A percentile compares a stretch with the other conserved stretches of the same genome.
Evolutionary conservation across 64 coral and sea anemone species (phyloP).

Genomic region (Montipora capricornis): DNA sequence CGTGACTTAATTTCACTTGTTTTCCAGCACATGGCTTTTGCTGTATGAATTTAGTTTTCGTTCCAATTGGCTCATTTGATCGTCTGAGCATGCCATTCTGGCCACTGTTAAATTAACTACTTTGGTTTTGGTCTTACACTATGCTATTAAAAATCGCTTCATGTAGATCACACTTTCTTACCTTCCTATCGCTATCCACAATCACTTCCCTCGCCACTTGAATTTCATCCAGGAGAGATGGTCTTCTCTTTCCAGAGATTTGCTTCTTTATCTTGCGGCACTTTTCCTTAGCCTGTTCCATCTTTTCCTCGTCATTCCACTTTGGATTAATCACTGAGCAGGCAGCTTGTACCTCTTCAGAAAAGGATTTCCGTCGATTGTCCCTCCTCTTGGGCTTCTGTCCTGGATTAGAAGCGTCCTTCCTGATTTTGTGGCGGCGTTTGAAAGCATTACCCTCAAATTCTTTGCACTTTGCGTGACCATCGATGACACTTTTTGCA

Average conservation of each 20-base stretch:
- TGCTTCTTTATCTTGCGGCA: constrained; percentile 2
- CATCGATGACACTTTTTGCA: constrained; percentile 17
- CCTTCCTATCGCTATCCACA: not conserved
- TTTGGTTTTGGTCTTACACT: too few species aligned
- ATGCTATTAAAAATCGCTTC: not conserved
- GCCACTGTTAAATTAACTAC: too few species aligned
- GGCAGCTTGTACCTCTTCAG: not conserved
- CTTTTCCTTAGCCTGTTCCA: constrained; percentile 5
- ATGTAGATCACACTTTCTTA: not conserved
- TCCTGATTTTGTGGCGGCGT: constrained; percentile 1
- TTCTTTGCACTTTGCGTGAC: not conserved
- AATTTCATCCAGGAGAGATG: constrained; percentile 6
- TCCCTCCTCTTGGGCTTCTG: not conserved
- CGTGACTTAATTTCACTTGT: too few species aligned
- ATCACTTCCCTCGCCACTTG: constrained; percentile 5
- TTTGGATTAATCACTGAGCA: not conserved
- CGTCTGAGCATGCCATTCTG: too few species aligned
- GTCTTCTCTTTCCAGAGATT: not conserved
- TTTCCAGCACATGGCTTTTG: too few species aligned
- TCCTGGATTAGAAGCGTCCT: not conserved
- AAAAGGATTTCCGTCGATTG: not conserved
- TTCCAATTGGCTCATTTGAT: too few species aligned
- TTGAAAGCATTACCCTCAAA: constrained; percentile 1
- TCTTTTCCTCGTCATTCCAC: not conserved
- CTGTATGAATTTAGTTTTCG: too few species aligned